Percentiles rank a stretch among this genome's conserved stretches.
These are phyloP conservation scores for Steinernema hermaphroditum DNA, from an alignment of 2,888 invertebrate genomes.

Conservation along the genomic window DNA sequence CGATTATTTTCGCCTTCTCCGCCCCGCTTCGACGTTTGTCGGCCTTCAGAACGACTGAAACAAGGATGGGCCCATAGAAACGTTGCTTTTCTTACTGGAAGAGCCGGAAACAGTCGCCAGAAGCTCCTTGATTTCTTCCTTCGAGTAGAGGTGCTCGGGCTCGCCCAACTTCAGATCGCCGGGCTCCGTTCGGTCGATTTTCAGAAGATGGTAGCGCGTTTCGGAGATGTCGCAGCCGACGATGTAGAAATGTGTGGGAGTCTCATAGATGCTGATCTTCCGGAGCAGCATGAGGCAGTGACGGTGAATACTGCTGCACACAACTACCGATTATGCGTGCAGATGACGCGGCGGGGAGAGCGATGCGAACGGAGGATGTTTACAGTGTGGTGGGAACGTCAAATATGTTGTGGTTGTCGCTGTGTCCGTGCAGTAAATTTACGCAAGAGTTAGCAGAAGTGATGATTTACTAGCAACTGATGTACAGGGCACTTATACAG, in stretches of 20 bases:
- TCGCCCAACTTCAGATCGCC: conserved; percentile 59
- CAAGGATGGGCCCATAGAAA: no score
- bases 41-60: conserved; percentile 39
- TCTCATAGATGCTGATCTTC: conserved; percentile 57
- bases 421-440: no score
- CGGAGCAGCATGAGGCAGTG: conserved; percentile 13
- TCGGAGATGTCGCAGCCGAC: conserved; percentile 85
- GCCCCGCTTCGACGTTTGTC: conserved; percentile 12
- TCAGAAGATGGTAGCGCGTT: conserved; percentile 85
- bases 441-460: no score
- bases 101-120: conserved; percentile 63
- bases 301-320: no score
- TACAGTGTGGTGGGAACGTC: no score
- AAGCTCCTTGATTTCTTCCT: conserved; percentile 60
- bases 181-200: conserved; percentile 72
- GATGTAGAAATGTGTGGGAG: conserved; percentile 78
- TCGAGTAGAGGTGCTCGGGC: conserved; percentile 58
- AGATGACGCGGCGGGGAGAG: no score
- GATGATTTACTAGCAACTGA: no score
- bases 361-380: no score
- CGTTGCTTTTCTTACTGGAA: no score
- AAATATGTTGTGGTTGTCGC: no score
- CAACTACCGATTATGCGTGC: no score
- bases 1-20: conserved; percentile 43
- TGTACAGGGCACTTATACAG: no score